These are phyloP conservation scores for Stenotaenia linearis DNA, from an alignment of 2,888 invertebrate species.

Conservation along the genomic window DNA sequence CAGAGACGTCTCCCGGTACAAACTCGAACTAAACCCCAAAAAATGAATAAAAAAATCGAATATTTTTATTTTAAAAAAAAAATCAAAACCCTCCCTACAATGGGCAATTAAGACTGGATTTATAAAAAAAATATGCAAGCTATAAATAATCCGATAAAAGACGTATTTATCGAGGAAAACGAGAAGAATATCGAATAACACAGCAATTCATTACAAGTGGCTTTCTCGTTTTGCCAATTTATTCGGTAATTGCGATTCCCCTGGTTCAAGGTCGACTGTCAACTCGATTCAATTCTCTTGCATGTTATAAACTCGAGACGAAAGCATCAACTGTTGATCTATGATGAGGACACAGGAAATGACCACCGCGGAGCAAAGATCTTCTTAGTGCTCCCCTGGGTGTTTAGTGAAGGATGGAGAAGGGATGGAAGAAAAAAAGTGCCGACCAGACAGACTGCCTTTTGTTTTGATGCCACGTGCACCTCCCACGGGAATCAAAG, in stretches of 20 bases:
- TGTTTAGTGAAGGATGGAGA: slow-evolving; percentile 18
- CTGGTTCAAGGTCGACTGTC: slow-evolving; percentile 24
- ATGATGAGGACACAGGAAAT: slow-evolving; percentile 26
- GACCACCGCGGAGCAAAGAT: slow-evolving; percentile 21
- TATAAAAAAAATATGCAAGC: background rate
- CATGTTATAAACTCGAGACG: slow-evolving; percentile 26
- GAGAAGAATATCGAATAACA: background rate
- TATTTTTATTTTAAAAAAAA: too few species aligned
- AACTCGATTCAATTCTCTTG: slow-evolving; percentile 20
- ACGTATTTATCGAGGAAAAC: background rate
- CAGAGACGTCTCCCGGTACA: background rate
- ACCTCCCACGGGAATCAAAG: slow-evolving; percentile 8
- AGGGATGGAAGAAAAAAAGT: background rate
- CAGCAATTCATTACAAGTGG: background rate
- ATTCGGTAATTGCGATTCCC: slow-evolving; percentile 19
- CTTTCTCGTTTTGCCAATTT: slow-evolving; percentile 23
- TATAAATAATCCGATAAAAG: background rate
- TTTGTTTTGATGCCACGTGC: slow-evolving; percentile 22
- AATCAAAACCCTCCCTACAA: too few species aligned
- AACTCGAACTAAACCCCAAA: background rate
- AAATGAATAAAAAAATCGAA: background rate
- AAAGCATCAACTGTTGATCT: slow-evolving; percentile 21
- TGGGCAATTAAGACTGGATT: too few species aligned
- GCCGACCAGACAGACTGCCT: slow-evolving; percentile 12
- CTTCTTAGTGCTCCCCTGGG: slow-evolving; percentile 24